Evolutionary conservation across 2,797 vertebrate species (phyloP), one percentile per base, ranked within the genome.

Genomic region (Mionectes olivaceus): DNA sequence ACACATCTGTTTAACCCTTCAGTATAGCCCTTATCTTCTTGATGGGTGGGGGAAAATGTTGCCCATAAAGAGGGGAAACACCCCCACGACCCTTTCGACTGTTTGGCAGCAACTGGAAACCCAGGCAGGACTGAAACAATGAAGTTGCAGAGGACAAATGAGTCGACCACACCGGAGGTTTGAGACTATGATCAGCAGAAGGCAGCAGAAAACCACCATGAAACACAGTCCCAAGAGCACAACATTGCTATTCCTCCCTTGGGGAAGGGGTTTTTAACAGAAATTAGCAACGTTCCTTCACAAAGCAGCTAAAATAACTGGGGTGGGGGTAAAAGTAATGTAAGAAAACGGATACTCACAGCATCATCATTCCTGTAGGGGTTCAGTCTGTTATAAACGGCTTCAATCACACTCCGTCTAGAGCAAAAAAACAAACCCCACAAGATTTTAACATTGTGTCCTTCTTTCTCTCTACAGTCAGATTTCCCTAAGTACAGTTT

Each of bases 371-470:
- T 99, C 98, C 99, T 99, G 98, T 99, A 99, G 81, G 99, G 99
- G 98, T 99, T 99, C 98, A 99, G 99, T 98, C 99, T 99, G 99
- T 99, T 99, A 98, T 99, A 99, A 98, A 99, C 99, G 15, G 99
- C 99, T 99, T 99, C 99, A 98, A 99, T 98, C 97, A 99, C 98
- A 98, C 99, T 99, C 98, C 99, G 98, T 98, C 99, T 99, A 97
- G 89, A 95, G 79, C 10, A 89, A 90, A 90, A 93, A 93, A 60
- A 24, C 21, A 24, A 69, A 96, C 53, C 56, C 71, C 94, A 93
- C 82, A 93, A 92, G 89, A 77, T 44, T 87, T 89, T 96, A 97
- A 92, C 49, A 67, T 15, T 63, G 53, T 68, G 56, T 5, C 53
- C n/a, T 61, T 68, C 4, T 81, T 35, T 55, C 60, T 3, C 75